Evolutionary conservation across 1,140 invertebrate genomes (phyloP).

Genomic region (Drosophila busckii): DNA sequence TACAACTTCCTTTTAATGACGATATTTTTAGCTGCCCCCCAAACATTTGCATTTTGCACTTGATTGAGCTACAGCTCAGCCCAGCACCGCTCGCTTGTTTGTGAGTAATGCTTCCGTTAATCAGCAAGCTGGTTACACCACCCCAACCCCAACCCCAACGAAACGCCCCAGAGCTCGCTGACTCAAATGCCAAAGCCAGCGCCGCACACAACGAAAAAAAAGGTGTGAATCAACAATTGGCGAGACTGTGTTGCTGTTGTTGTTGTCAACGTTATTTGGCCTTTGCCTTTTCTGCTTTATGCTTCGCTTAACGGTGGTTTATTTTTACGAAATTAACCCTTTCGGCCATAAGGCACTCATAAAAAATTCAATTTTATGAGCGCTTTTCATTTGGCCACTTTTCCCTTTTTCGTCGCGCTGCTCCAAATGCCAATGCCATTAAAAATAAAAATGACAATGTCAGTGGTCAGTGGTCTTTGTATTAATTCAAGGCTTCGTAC

Average conservation of each 20-base stretch:
- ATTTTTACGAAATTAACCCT: constrained; percentile 55
- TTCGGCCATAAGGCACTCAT: constrained; percentile 57
- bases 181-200: constrained; percentile 43
- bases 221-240: constrained; percentile 71
- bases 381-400: constrained; percentile 71
- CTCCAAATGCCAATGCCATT: constrained; percentile 47
- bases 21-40: constrained; percentile 65
- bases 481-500: no score
- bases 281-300: constrained; percentile 40
- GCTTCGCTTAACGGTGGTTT: constrained; percentile 35
- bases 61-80: constrained; percentile 48
- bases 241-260: constrained; percentile 20
- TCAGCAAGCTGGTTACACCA: constrained; percentile 18
- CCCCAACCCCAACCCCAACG: neutral
- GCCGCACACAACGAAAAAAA: no score
- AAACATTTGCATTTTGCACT: constrained; percentile 69
- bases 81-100: constrained; percentile 1
- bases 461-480: constrained; percentile 21
- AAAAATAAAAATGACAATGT: constrained; percentile 31
- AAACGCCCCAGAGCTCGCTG: constrained; percentile 10
- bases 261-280: constrained; percentile 46
- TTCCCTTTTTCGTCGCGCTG: constrained; percentile 8
- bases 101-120: constrained; percentile 73
- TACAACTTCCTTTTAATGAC: constrained; percentile 61
- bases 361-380: constrained; percentile 77